Percentiles rank a stretch among this genome's conserved stretches.
These are phyloP conservation scores for Ferdinandea cuprea DNA, from an alignment of 2,888 invertebrate genomes.

Conservation along the genomic window DNA sequence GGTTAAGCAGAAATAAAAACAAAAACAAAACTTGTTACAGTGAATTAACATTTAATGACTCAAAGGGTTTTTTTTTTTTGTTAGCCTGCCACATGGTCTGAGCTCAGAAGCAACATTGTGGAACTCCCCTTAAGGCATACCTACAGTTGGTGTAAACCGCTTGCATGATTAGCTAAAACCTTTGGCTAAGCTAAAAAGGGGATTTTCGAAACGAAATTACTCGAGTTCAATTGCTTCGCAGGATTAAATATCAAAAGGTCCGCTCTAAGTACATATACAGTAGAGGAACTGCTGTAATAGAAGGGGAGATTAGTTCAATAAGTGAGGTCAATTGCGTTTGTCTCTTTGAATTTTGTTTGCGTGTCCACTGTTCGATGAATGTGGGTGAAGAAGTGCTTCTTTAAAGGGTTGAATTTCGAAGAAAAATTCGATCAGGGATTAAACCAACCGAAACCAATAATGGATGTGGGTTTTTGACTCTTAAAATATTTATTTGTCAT, in stretches of 20 bases:
- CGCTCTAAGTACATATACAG: slow-evolving; percentile 14
- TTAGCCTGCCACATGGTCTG: background rate
- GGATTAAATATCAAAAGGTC: slow-evolving; percentile 74
- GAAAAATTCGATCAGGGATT: slow-evolving; percentile 48
- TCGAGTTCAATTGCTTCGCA: slow-evolving; percentile 73
- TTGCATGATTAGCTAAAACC: slow-evolving; percentile 72
- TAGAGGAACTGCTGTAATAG: background rate
- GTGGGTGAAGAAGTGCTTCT: slow-evolving; percentile 51
- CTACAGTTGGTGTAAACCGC: slow-evolving; percentile 56
- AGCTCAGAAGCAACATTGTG: slow-evolving; percentile 1
- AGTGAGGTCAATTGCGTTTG: slow-evolving; percentile 72
- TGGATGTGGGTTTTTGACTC: slow-evolving; percentile 55
- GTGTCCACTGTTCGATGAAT: slow-evolving; percentile 58
- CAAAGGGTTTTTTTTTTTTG: slow-evolving; percentile 50
- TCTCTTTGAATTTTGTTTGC: slow-evolving; percentile 46
- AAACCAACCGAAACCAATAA: slow-evolving; percentile 44
- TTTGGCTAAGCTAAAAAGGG: slow-evolving; percentile 66
- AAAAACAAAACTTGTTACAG: slow-evolving; percentile 57
- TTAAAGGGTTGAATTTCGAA: slow-evolving; percentile 46
- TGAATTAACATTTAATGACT: slow-evolving; percentile 74
- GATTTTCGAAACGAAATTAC: slow-evolving; percentile 67
- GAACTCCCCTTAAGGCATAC: background rate
- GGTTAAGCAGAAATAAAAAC: background rate
- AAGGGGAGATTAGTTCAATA: slow-evolving; percentile 56
- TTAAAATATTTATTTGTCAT: slow-evolving; percentile 57